Base-by-base conservation (phyloP, 2,797 vertebrate species). In the Helostoma temminkii region DNA sequence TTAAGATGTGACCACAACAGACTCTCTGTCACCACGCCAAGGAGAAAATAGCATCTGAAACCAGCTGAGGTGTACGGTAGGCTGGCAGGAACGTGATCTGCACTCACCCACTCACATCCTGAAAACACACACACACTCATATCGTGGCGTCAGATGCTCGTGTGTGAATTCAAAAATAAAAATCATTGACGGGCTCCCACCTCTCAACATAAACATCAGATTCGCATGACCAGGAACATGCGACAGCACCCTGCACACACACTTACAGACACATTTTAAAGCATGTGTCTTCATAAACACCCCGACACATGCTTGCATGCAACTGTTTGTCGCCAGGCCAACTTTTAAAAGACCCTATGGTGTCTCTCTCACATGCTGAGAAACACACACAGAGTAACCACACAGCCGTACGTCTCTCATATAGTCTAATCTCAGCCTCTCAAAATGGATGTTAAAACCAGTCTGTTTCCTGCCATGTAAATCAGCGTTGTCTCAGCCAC, bases 401-500 rank as follows among this genome's bases (percentile, higher is more conserved):
- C 39, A 21, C 74, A 64, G 25, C 22, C 19, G 21, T 62, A 18
- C 19, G 18, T 46, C 58, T 50, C 74, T 52, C 48, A 19, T 39
- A 26, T 39, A 26, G 42, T 73, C 66, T 49, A 34, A 58, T 82
- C 71, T 37, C 3, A 36, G 46, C 43, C 22, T 26, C 42, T 30
- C 53, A 62, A 69, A 36, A 41, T 70, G 57, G 68, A 71, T 52
- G 71, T 56, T 45, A 43, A 67, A 56, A 22, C 24, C 64, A 47
- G 67, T 52, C 71, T 66, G 82, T 80, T 93, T 93, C 87, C 92
- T 91, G 89, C 42, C 74, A 93, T 92, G 92, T 89, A 93, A 93
- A 93, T 89, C 71, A 55, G 32, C n/a, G 55, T 69, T 45, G 55
- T 70, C 56, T 60, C 59, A 14, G 81, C 86, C 84, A 83, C 74